A percentile compares a stretch with the other conserved stretches of the same genome.
Evolutionary conservation across 2,888 invertebrate genomes (phyloP).

Genomic region (Sesia apiformis): DNA sequence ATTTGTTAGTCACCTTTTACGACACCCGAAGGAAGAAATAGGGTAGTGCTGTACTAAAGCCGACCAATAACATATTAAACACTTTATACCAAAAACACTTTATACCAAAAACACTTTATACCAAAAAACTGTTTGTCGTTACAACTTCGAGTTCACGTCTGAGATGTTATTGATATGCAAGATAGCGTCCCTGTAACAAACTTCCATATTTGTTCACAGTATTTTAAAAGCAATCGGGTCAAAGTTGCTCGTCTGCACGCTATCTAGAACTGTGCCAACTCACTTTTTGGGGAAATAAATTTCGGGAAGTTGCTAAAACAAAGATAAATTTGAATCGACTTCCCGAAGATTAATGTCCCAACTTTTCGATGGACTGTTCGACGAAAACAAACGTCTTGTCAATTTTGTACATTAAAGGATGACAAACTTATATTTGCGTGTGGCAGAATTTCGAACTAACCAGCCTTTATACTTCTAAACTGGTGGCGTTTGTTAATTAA

Average conservation of each 20-base stretch:
- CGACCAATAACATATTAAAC: too few relatives aligned
- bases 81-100: too few relatives aligned
- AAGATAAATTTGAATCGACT: constrained; percentile 54
- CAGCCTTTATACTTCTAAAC: too few relatives aligned
- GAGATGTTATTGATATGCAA: too few relatives aligned
- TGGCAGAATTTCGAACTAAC: too few relatives aligned
- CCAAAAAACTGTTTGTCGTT: too few relatives aligned
- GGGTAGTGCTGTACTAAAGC: too few relatives aligned
- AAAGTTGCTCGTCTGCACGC: background rate
- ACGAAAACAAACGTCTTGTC: background rate
- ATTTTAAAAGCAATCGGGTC: background rate
- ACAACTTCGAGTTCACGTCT: too few relatives aligned
- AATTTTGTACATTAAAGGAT: background rate
- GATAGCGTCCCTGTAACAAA: background rate
- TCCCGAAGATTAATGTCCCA: constrained; percentile 40
- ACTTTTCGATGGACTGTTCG: constrained; percentile 17
- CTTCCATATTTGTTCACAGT: background rate
- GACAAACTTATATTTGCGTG: background rate
- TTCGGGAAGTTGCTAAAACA: constrained; percentile 45
- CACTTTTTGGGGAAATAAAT: constrained; percentile 26
- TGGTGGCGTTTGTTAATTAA: too few relatives aligned
- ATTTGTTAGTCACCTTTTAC: too few relatives aligned
- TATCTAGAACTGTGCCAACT: background rate
- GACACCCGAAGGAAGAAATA: too few relatives aligned
- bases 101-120: too few relatives aligned